phyloP scores from a whole-genome alignment of 1,140 invertebrate genomes.

The Drosophila punjabiensis region DNA sequence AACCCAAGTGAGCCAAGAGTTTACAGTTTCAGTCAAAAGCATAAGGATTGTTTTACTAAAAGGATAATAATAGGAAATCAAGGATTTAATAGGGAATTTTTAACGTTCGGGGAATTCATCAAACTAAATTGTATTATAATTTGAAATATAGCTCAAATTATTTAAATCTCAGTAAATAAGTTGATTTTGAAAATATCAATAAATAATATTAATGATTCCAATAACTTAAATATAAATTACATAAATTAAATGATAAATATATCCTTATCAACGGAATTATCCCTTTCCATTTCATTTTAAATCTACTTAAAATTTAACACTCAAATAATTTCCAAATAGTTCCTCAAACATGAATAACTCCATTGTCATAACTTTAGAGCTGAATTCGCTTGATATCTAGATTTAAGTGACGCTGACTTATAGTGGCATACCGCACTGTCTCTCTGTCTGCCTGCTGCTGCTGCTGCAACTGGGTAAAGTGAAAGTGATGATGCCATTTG shows the following conservation, averaged over 20 bases:
- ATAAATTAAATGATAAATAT: no score
- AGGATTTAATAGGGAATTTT: not conserved
- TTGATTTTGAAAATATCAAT: no score
- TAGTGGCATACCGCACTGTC: slow-evolving; percentile 29
- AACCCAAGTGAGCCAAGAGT: slow-evolving; percentile 66
- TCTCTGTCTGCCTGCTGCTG: slow-evolving; percentile 12
- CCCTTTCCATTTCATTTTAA: no score
- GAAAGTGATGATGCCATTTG: slow-evolving; percentile 73
- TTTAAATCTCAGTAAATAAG: no score
- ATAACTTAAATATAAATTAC: no score
- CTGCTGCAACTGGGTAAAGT: slow-evolving; percentile 40
- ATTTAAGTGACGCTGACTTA: slow-evolving; percentile 16
- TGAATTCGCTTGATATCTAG: slow-evolving; percentile 3
- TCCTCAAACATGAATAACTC: not conserved
- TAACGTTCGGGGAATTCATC: no score
- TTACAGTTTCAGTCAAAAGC: not conserved
- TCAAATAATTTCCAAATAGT: not conserved
- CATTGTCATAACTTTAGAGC: not conserved
- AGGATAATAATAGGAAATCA: not conserved
- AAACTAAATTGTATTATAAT: no score
- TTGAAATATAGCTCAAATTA: no score
- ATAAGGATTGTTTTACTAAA: not conserved
- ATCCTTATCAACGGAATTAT: no score
- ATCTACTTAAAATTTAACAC: not conserved
- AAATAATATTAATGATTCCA: no score